Evolutionary conservation across 2,888 invertebrate genomes (phyloP), one percentile per base, ranked within the genome.

Genomic region (Stegana nigrithorax): DNA sequence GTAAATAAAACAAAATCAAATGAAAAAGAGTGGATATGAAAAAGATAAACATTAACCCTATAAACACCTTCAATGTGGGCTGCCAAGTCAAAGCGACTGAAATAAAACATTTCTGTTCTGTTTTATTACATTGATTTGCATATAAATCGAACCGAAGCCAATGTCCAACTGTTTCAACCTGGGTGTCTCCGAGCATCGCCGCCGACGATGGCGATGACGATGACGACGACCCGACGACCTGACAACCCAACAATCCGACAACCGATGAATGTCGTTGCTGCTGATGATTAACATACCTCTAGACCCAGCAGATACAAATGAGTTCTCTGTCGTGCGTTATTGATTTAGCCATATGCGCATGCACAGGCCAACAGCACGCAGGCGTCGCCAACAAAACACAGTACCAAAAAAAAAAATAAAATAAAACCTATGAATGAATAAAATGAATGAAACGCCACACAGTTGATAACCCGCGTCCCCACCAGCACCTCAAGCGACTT

Each of bases 91-190:
- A 53, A n/a, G n/a, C n/a, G n/a, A n/a, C n/a, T n/a, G 36, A 32
- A 53, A 53, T 19, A 55, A 36, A 32, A 55, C 53, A 36, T 55
- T 55, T 36, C 14, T 39, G 10, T 29, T 47, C 26, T 45, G 50
- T 68, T 70, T 70, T 82, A 82, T 82, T 81, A 79, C 76, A 75
- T 80, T 82, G 80, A 81, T 81, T 82, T 81, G 82, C 82, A 81
- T 81, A 81, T 81, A 80, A 81, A 81, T 81, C 77, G 81, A 71
- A 62, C 59, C 63, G 68, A 68, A 62, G 66, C 69, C 45, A 39
- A 39, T 17, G 39, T 39, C 17, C 14, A 39, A 39, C 39, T 39
- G 39, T 39, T 39, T 39, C 53, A 36, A 55, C 32, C 32, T 36
- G 36, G 53, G 53, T 27, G 53, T 27, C 39, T 39, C n/a, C 21